phyloP scores from a whole-genome alignment of 1,140 invertebrate species.

The Papilio polyxenes region DNA sequence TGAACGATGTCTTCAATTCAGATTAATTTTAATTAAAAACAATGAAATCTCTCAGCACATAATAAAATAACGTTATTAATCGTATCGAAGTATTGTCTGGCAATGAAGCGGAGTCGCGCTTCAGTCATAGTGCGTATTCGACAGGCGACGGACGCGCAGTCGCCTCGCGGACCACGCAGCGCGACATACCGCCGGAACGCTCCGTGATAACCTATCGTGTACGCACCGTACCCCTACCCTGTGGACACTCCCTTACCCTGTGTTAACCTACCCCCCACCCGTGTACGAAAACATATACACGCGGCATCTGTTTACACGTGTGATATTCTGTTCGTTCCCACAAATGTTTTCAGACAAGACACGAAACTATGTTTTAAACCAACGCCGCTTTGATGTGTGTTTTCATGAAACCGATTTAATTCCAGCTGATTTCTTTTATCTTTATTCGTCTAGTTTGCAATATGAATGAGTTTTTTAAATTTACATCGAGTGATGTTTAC shows the following conservation, averaged over 20 bases:
- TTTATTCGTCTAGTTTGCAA: neutral
- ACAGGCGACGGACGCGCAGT: constrained; percentile 56
- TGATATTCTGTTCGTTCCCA: neutral
- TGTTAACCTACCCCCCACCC: constrained; percentile 16
- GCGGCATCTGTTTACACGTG: constrained; percentile 16
- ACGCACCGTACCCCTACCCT: constrained; percentile 7
- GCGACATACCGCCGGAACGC: constrained; percentile 58
- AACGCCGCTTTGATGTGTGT: constrained; percentile 9
- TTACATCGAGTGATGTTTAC: neutral
- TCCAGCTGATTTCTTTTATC: constrained; percentile 1
- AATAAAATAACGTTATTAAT: constrained; percentile 13
- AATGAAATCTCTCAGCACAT: neutral
- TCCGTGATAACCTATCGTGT: constrained; percentile 53
- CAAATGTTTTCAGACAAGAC: constrained; percentile 16
- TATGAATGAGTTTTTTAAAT: neutral
- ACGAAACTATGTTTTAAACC: constrained; percentile 10
- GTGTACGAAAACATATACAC: constrained; percentile 23
- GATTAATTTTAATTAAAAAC: neutral
- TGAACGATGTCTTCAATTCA: neutral
- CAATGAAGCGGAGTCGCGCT: constrained; percentile 21
- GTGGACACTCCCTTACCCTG: constrained; percentile 19
- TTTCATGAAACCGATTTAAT: neutral
- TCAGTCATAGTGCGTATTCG: constrained; percentile 58
- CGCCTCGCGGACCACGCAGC: constrained; percentile 46
- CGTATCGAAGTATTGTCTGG: neutral